Conservation (phyloP, 2,797 vertebrate genomes). For the Prionace glauca region DNA sequence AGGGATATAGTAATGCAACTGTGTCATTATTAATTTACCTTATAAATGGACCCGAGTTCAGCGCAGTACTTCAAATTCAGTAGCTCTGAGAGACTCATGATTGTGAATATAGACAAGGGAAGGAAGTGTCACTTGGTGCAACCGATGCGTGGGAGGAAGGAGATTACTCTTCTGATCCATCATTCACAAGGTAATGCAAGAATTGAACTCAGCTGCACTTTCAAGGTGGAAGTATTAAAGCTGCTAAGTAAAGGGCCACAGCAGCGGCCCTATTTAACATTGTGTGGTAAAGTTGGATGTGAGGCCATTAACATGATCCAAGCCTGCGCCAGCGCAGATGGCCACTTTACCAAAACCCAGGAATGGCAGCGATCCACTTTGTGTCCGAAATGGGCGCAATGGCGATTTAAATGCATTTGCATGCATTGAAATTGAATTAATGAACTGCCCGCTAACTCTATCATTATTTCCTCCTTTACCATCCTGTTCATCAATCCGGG, state of each 20-base stretch:
- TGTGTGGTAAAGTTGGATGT: too few species aligned
- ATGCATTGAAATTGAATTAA: too few species aligned
- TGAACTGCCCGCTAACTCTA: too few species aligned
- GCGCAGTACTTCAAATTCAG: not conserved
- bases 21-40: slow-evolving; percentile 33
- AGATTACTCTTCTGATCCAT: not conserved
- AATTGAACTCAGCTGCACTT: slow-evolving; percentile 25
- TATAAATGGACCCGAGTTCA: slow-evolving; percentile 24
- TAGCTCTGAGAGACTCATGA: not conserved
- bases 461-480: too few species aligned
- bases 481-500: too few species aligned
- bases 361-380: too few species aligned
- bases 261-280: too few species aligned
- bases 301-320: too few species aligned
- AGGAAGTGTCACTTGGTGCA: not conserved
- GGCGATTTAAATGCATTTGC: too few species aligned
- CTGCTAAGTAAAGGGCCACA: not conserved
- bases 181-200: slow-evolving; percentile 11
- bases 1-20: slow-evolving; percentile 28
- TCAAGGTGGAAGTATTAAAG: not conserved
- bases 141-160: not conserved
- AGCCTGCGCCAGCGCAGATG: too few species aligned
- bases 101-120: not conserved
- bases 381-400: too few species aligned
- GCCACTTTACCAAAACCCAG: too few species aligned